Percentiles rank a stretch among this genome's conserved stretches.
phyloP scores from a whole-genome alignment of 2,888 invertebrate genomes.

The Eupithecia pulchellata region DNA sequence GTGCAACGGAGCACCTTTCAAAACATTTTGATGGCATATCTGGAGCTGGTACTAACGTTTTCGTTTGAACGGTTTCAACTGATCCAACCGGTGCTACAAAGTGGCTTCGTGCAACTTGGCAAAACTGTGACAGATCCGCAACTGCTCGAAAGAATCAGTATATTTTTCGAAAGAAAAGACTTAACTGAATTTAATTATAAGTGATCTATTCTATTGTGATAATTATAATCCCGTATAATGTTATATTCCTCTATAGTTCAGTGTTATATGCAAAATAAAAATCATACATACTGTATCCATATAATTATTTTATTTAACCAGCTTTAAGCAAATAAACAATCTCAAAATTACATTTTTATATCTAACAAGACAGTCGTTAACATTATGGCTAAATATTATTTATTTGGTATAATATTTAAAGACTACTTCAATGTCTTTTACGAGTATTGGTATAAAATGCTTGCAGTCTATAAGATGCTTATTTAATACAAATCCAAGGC shows the following conservation, averaged over 20 bases:
- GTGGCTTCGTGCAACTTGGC: slow-evolving; percentile 75
- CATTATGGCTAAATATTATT: slow-evolving; percentile 61
- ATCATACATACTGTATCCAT: slow-evolving; percentile 59
- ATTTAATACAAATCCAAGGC: slow-evolving; percentile 36
- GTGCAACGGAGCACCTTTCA: slow-evolving; percentile 93
- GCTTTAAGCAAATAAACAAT: slow-evolving; percentile 61
- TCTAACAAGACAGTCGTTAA: slow-evolving; percentile 67
- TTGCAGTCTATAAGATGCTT: slow-evolving; percentile 63
- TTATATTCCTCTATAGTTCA: slow-evolving; percentile 74
- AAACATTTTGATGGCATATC: slow-evolving; percentile 93
- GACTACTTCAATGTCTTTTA: slow-evolving; percentile 77
- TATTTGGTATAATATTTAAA: slow-evolving; percentile 70
- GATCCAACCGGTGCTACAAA: slow-evolving; percentile 75
- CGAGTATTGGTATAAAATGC: slow-evolving; percentile 53
- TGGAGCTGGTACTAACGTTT: slow-evolving; percentile 90
- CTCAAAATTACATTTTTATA: slow-evolving; percentile 59
- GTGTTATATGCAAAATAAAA: slow-evolving; percentile 77
- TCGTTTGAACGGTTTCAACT: slow-evolving; percentile 86
- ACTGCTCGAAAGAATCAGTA: slow-evolving; percentile 80
- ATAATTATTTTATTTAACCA: slow-evolving; percentile 60
- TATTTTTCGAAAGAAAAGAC: slow-evolving; percentile 83
- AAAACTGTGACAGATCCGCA: slow-evolving; percentile 80
- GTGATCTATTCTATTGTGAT: slow-evolving; percentile 74
- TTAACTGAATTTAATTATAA: slow-evolving; percentile 75
- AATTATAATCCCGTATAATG: slow-evolving; percentile 56